These are phyloP conservation scores for Eupithecia subfuscata DNA, from an alignment of 2,888 invertebrate species.

Conservation along the genomic window DNA sequence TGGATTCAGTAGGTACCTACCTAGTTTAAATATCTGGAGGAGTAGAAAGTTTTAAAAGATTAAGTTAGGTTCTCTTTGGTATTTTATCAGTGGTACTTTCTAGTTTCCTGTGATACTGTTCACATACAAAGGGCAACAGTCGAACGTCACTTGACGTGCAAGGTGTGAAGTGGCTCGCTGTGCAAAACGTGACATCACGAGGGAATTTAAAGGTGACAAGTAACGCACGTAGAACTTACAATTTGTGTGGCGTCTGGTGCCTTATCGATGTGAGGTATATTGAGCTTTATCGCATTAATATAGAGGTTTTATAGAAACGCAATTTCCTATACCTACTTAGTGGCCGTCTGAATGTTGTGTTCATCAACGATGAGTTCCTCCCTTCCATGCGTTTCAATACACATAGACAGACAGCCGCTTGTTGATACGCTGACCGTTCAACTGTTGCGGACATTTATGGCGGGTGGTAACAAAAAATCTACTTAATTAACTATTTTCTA, in stretches of 20 bases:
- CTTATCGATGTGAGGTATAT: neutral
- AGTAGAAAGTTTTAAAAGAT: neutral
- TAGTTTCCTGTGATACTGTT: slow-evolving; percentile 22
- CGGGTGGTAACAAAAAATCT: no score
- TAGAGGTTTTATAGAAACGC: neutral
- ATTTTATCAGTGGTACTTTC: neutral
- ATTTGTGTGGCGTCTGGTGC: slow-evolving; percentile 8
- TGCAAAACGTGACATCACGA: slow-evolving; percentile 46
- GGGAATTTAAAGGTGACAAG: slow-evolving; percentile 38
- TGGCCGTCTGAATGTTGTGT: neutral
- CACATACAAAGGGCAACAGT: slow-evolving; percentile 33
- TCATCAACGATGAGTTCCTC: neutral
- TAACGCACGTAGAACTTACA: slow-evolving; percentile 6
- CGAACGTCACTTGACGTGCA: slow-evolving; percentile 45
- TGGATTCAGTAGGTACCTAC: neutral
- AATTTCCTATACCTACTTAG: neutral
- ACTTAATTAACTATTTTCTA: no score
- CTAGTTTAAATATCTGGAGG: neutral
- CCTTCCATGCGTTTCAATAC: neutral
- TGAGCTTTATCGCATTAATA: neutral
- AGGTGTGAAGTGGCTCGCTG: slow-evolving; percentile 46
- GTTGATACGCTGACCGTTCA: no score
- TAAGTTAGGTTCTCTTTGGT: neutral
- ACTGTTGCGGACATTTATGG: no score
- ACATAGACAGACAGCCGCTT: neutral